A percentile compares a stretch with the other conserved stretches of the same genome.
These are phyloP conservation scores for Prionailurus bengalensis DNA, from an alignment of 2,113 vertebrate genomes.

Conservation along the genomic window DNA sequence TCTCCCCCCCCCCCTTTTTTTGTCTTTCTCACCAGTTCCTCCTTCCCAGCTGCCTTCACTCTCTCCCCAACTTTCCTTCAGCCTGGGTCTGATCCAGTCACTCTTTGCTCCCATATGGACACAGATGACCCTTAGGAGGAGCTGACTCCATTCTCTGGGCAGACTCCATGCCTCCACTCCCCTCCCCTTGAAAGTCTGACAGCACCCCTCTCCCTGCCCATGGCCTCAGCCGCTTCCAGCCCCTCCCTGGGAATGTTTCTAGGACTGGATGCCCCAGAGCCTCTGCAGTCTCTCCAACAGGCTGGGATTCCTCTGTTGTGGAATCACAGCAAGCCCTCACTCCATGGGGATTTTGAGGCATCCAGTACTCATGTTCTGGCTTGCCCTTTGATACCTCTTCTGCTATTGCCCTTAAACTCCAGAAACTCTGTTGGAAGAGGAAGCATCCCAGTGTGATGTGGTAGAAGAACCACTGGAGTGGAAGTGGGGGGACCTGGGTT, in stretches of 20 bases:
- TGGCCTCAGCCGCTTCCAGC: not conserved
- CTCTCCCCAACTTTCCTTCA: conserved; percentile 43
- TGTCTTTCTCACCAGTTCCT: not conserved
- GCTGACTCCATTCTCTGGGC: not conserved
- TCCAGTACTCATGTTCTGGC: not conserved
- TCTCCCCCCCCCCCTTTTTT: rapidly evolving
- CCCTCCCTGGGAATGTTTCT: not conserved
- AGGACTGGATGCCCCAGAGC: not conserved
- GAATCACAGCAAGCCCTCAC: not conserved
- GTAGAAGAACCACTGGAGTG: not conserved
- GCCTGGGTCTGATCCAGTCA: not conserved
- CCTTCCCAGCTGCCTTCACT: not conserved
- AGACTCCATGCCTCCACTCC: not conserved
- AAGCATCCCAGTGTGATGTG: not conserved
- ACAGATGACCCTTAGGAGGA: not conserved
- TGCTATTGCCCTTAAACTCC: not conserved
- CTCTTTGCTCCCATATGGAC: not conserved
- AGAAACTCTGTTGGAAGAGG: not conserved
- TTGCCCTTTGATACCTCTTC: not conserved
- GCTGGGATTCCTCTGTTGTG: not conserved
- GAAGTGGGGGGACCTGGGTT: not conserved
- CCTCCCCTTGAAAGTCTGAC: not conserved
- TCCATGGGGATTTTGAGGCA: not conserved
- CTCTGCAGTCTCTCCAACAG: not conserved
- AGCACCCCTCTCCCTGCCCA: not conserved